Percentiles rank a stretch among this genome's conserved stretches.
These are phyloP conservation scores for Hydrotaea diabolus DNA, from an alignment of 2,888 invertebrate species.

Conservation along the genomic window DNA sequence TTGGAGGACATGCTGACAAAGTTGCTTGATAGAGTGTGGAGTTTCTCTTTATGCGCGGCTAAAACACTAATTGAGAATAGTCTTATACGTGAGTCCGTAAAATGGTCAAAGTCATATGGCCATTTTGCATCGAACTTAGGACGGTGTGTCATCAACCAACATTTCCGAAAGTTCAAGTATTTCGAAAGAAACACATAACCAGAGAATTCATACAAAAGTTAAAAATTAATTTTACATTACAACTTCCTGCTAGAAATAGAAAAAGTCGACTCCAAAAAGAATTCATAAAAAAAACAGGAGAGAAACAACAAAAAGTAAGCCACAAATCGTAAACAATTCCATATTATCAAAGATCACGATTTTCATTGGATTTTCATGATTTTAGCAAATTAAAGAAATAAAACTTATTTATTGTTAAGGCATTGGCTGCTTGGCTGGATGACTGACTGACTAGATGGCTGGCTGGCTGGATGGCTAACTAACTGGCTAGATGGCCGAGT, in stretches of 20 bases:
- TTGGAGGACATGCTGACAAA: too few relatives aligned
- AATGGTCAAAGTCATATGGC: too few relatives aligned
- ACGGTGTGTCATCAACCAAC: too few relatives aligned
- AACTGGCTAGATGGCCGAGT: too few relatives aligned
- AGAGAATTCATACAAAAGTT: background rate
- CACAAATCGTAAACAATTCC: constrained; percentile 63
- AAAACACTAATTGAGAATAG: too few relatives aligned
- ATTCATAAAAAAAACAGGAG: constrained; percentile 9
- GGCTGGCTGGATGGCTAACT: background rate
- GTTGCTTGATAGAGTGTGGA: too few relatives aligned
- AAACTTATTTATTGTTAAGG: constrained; percentile 62
- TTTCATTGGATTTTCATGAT: constrained; percentile 67
- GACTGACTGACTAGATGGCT: background rate
- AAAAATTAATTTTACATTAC: constrained; percentile 16
- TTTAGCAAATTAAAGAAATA: constrained; percentile 67
- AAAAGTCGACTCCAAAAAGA: constrained; percentile 9
- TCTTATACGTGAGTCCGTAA: too few relatives aligned
- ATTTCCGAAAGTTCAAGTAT: background rate
- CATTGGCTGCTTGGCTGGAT: constrained; percentile 33
- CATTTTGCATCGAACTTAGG: too few relatives aligned
- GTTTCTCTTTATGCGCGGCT: too few relatives aligned
- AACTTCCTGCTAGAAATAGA: constrained; percentile 2
- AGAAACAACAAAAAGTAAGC: constrained; percentile 39
- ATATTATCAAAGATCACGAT: constrained; percentile 66
- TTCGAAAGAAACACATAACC: background rate